Base-by-base conservation (phyloP, 2,888 invertebrate species). In the Diadegma fenestrale region DNA sequence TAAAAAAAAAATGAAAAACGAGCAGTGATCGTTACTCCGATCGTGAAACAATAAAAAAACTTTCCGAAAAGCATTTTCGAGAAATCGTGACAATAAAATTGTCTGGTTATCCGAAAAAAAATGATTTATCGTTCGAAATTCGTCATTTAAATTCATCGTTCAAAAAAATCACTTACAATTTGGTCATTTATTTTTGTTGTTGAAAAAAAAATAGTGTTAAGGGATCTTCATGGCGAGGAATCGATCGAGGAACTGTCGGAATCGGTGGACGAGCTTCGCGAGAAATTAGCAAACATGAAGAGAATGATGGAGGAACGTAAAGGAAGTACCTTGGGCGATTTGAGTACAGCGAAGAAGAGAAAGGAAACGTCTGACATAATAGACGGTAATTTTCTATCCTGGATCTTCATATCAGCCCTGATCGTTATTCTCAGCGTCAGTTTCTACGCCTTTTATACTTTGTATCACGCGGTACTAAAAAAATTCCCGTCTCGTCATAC, bases 381-480 rank as follows among this genome's bases (percentile, higher is more conserved):
- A 63, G 97, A 98, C 91, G 97, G 97, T 0, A 97, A 96, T 91
- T 97, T 98, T 92, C 94, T 98, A 0, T 97, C 97, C 90, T 95
- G 97, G 89, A 97, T 98, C 51, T 98, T 98, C 90, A 97, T 96
- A 0, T 96, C 96, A 0, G 97, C 97, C 0, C 94, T 98, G 4
- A 90, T 97, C 12, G 96, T 97, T 63, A 98, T 98, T 81, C 93
- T 98, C 10, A 96, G 96, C 89, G 98, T 98, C 58, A 97, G 97
- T 76, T 95, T 97, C 0, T 98, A 98, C 91, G 98, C 98, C 0
- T 98, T 98, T 92, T 97, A 97, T 90, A 97, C 97, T 93, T 95
- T 98, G 0, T 97, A 97, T 91, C 95, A 96, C 90, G 97, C 97
- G 19, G 97, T 98, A 73, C 93, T 97, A 45, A 98, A 97, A 94